phyloP scores from a whole-genome alignment of 2,888 invertebrate species.

The Conomelus anceps region DNA sequence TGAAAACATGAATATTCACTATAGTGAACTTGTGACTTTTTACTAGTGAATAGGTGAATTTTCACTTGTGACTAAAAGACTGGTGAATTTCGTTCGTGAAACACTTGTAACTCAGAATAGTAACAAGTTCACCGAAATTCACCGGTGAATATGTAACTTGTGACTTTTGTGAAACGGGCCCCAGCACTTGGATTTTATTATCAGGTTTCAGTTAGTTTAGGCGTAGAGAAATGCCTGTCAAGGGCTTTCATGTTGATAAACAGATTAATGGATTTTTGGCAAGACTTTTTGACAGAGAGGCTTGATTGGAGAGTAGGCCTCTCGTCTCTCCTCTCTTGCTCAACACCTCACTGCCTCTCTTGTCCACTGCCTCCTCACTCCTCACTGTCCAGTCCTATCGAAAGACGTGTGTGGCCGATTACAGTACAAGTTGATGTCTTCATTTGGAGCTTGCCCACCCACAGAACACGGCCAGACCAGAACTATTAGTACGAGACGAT shows the following conservation, averaged over 20 bases:
- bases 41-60: no score
- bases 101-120: no score
- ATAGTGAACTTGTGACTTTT: no score
- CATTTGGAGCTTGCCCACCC: constrained; percentile 8
- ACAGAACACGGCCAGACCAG: neutral
- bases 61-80: no score
- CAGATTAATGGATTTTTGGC: neutral
- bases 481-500: neutral
- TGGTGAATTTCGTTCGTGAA: no score
- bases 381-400: neutral
- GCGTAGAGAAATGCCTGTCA: neutral
- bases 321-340: neutral
- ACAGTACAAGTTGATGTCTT: constrained; percentile 4
- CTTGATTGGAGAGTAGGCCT: neutral
- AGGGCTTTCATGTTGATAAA: neutral
- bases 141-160: no score
- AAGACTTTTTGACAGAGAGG: neutral
- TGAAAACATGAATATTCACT: no score
- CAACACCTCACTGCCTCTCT: neutral
- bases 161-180: no score
- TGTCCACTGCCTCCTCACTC: neutral
- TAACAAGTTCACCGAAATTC: no score
- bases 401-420: constrained; percentile 12
- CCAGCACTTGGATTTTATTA: neutral
- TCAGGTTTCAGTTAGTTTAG: neutral